Evolutionary conservation across 2,113 vertebrate genomes (phyloP).

Genomic region (Tychaedon coryphoeus): DNA sequence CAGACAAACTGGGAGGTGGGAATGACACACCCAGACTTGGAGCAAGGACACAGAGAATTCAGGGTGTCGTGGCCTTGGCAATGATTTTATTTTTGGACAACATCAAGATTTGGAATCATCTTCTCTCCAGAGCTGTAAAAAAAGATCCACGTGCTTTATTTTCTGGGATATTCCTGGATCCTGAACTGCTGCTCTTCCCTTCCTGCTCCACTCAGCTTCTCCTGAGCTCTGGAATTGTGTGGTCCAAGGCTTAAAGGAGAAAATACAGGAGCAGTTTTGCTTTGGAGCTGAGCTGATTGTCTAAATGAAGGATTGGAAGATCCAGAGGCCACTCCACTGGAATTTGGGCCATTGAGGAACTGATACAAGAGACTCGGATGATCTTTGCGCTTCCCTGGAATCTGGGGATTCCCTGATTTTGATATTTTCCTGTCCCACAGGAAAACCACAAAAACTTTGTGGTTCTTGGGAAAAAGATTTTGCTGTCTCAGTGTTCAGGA

Average conservation of each 20-base stretch:
- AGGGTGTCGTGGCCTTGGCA: accelerated
- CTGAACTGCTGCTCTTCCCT: background rate
- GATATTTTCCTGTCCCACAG: accelerated
- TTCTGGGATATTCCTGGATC: background rate
- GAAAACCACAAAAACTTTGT: too few species aligned
- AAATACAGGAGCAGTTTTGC: background rate
- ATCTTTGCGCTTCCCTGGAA: background rate
- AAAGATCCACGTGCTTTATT: background rate
- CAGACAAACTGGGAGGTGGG: background rate
- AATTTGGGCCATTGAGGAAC: background rate
- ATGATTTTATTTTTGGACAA: accelerated
- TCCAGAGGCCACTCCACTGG: background rate
- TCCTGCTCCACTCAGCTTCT: background rate
- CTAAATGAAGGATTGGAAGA: background rate
- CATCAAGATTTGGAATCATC: background rate
- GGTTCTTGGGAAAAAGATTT: background rate
- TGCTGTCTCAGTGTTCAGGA: accelerated
- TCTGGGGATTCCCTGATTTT: background rate
- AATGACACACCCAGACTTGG: background rate
- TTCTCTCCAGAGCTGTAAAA: background rate
- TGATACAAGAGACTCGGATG: accelerated
- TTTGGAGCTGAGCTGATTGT: background rate
- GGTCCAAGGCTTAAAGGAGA: background rate
- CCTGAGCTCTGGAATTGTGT: background rate
- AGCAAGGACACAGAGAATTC: background rate